These are phyloP conservation scores for Nibea albiflora DNA, from an alignment of 2,113 vertebrate species.

Conservation along the genomic window DNA sequence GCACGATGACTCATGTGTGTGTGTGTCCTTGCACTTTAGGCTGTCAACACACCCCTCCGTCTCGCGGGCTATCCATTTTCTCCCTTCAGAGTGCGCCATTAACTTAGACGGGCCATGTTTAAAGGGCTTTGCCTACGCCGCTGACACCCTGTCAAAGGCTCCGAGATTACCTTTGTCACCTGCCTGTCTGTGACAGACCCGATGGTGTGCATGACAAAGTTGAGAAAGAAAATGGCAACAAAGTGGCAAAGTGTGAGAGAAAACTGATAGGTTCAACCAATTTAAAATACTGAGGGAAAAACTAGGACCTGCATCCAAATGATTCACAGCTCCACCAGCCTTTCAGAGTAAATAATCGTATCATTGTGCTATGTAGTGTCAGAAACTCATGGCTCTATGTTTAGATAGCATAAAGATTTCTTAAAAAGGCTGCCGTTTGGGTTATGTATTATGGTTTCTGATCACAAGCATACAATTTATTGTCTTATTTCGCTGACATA, in stretches of 20 bases:
- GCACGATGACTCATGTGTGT: conserved; percentile 51
- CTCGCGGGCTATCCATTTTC: conserved; percentile 55
- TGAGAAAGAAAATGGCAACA: conserved; percentile 43
- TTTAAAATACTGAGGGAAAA: background rate
- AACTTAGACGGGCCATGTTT: conserved; percentile 72
- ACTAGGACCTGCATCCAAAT: background rate
- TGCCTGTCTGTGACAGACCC: conserved; percentile 48
- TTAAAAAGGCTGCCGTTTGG: background rate
- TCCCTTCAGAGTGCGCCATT: conserved; percentile 69
- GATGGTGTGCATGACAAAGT: conserved; percentile 63
- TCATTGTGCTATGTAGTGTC: background rate
- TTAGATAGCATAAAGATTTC: conserved; percentile 4
- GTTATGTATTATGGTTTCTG: conserved; percentile 6
- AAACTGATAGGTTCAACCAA: conserved; percentile 8
- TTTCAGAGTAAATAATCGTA: background rate
- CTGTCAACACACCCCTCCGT: conserved; percentile 61
- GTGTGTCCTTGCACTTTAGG: conserved; percentile 49
- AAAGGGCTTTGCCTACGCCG: conserved; percentile 68
- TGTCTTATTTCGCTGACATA: conserved; percentile 9
- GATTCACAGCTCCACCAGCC: conserved; percentile 8
- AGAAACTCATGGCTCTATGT: background rate
- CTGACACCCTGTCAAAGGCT: conserved; percentile 77
- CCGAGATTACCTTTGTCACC: conserved; percentile 64
- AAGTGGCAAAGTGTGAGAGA: conserved; percentile 28
- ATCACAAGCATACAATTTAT: conserved; percentile 23